Base-by-base conservation (phyloP, 2,888 invertebrate species). In the Ptycholaimellus sp. region DNA sequence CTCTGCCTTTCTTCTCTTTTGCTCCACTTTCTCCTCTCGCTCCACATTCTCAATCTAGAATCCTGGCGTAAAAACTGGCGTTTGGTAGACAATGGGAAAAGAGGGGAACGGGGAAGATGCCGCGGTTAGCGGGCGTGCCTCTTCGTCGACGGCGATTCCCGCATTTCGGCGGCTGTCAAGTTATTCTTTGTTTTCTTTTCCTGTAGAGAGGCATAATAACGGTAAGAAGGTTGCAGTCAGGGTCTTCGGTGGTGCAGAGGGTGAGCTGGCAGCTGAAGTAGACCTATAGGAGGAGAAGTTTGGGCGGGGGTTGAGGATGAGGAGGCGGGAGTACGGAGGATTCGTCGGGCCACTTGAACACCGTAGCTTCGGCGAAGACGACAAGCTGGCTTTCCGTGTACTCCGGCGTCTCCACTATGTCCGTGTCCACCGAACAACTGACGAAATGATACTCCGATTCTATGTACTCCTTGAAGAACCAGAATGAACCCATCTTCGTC, bases 341-440 rank as follows among this genome's bases (percentile, higher is more conserved):
- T 34, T 40, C 35, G 32, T 40, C 40, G 9, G 40, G 40, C 40
- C 40, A 40, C 28, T 40, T 40, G 37, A 40, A 40, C 14, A 38
- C 40, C 4, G 30, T 38, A n/a, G 40, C 35, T 17, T 35, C 32
- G 3, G 38, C 40, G 30, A 32, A 18, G 2, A 38, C 40, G 19
- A 21, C 31, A 31, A 35, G 19, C 6, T 21, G 13, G 6, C 2
- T 2, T 9, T 17, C 29, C 13, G 11, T 7, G 20, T 40, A 40
- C n/a, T 30, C 27, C 5, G 40, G 40, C 21, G 37, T 37, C 7
- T 30, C 14, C 18, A 40, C 30, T 16, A 40, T 14, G 2, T 6
- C n/a, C 3, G 9, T 17, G 32, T 40, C 40, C 2, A 19, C 3
- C 2, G 35, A 14, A 21, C 40, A 40, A 4, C 39, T 39, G 25